phyloP scores from a whole-genome alignment of 2,113 vertebrate genomes.

The Grammomys dolichurus region DNA sequence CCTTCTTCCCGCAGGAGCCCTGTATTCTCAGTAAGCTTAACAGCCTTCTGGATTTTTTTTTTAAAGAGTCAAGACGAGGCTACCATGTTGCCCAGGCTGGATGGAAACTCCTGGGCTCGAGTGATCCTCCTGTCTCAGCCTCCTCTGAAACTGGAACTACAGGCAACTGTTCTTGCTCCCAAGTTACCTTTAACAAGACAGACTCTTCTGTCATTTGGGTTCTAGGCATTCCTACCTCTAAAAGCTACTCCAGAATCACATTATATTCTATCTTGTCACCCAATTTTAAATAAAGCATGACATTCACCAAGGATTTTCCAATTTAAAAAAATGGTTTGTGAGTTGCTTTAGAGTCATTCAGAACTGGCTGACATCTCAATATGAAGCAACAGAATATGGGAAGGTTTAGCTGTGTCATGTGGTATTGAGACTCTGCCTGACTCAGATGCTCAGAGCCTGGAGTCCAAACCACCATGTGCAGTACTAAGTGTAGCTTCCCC shows the following conservation, averaged over 20 bases:
- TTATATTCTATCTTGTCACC: not conserved
- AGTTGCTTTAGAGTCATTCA: not conserved
- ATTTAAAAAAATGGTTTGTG: slow-evolving; percentile 10
- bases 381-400: not conserved
- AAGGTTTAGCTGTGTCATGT: not conserved
- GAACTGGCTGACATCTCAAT: slow-evolving; percentile 10
- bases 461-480: not conserved
- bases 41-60: not conserved
- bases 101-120: not conserved
- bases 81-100: not conserved
- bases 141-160: not conserved
- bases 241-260: slow-evolving; percentile 1
- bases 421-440: not conserved
- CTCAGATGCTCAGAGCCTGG: not conserved
- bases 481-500: not conserved
- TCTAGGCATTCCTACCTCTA: slow-evolving; percentile 47
- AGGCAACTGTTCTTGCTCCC: not conserved
- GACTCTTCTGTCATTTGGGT: not conserved
- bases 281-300: not conserved
- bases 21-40: not conserved
- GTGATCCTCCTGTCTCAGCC: not conserved
- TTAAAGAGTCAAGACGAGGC: not conserved
- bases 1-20: not conserved
- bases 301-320: slow-evolving; percentile 32
- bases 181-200: not conserved